Evolutionary conservation across 2,113 vertebrate genomes (phyloP), one percentile per base, ranked within the genome.

Genomic region (Thermophis baileyi): DNA sequence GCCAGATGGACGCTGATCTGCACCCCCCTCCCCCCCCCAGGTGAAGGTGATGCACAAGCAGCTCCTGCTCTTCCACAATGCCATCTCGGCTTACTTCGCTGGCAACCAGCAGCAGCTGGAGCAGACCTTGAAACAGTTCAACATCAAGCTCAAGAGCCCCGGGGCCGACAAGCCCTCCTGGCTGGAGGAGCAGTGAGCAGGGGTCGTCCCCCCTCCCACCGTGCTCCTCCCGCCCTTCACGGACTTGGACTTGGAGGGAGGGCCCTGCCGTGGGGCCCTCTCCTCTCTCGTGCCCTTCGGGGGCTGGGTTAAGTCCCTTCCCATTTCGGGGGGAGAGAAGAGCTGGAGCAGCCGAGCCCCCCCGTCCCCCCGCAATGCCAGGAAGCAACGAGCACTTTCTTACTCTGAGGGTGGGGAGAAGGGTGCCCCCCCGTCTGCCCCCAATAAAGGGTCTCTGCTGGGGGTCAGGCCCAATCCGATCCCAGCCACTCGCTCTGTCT

Each of bases 31-130:
- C 25, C 50, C 60, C 92, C 50, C 40, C 49, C 97, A 99, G 99
- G 98, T 99, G 94, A 99, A 99, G 95, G 99, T 99, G 97, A 99
- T 99, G 99, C 99, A 99, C 96, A 99, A 99, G 97, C 99, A 99
- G 97, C 98, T 99, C 55, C 98, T 99, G 85, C 99, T 99, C 90
- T 99, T 99, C 97, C 99, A 99, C 97, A 99, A 99, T 0, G 99
- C 99, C 93, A 98, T 99, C 97, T 99, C 99, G 0, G 98, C 99
- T 3, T 99, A 99, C 97, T 99, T 99, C 89, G 99, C 99, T 0
- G 99, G 99, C 93, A 99, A 99, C 98, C 99, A 99, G 98, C 98
- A 99, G 98, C 99, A 99, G 95, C 96, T 99, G 97, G 99, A 99
- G 97, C 98, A 99, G 97, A 99, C 99, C 90, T 98, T 99, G 96